Evolutionary conservation across 30 jellyfish, hydroid and myxozoan genomes (phyloP), one percentile per base, ranked within the genome.

Genomic region (Aurelia sp.): DNA sequence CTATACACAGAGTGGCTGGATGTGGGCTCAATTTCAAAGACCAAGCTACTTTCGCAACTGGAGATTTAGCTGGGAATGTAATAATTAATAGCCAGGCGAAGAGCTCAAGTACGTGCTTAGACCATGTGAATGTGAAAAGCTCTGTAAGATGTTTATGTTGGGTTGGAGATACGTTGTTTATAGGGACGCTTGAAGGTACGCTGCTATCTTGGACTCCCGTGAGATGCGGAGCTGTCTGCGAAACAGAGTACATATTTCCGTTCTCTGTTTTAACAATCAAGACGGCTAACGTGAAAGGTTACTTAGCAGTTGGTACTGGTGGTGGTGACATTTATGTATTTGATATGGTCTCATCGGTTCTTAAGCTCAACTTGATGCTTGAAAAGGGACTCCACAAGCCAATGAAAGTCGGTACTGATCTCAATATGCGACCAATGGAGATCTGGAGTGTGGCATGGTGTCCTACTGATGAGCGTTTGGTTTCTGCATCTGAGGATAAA

Each of bases 401-500:
- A 31, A 67, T 53, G 63, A 27, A 27, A 9, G 72, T 51, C 18
- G 62, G 72, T 11, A 65, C 5, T 50, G 95, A 87, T 22, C 44
- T 52, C 55, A 86, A 80, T 64, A 18, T 8, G 10, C 69, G 63
- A 57, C 82, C 81, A 18, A 95, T 95, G 97, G 99, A 95, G 70
- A 84, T 95, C 7, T 95, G 99, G 99, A 95, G 97, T 63, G 50
- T 95, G 31, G 75, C 92, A 10, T 90, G 97, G 97, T 87, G 94
- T 48, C 92, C 97, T 13, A 70, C 78, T 48, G 96, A 89, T 27
- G 63, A 57, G 16, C 19, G 72, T 84, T 51, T 95, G 59, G 99
- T 97, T 8, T 81, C 97, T 35, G 92, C 97, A 53, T 95, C 99
- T 64, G 99, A 95, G 63, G 99, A 95, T 82, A 77, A 87, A 18